A percentile compares a stretch with the other conserved stretches of the same genome.
Conservation (phyloP, 2,113 vertebrate species). For the Zingel zingel region DNA sequence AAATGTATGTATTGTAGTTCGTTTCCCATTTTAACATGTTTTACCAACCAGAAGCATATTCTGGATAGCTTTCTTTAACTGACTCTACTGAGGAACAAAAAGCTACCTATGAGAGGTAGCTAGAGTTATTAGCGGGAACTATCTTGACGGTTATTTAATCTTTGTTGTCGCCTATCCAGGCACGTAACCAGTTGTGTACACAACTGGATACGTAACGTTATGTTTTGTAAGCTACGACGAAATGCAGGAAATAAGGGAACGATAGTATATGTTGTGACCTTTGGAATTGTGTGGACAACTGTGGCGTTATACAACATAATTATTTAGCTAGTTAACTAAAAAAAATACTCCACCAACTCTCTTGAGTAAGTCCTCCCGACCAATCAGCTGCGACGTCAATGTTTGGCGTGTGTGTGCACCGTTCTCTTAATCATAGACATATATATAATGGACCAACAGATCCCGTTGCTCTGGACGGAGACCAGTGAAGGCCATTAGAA, state of each 20-base stretch:
- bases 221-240: constrained; percentile 5
- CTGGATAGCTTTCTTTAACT: no score
- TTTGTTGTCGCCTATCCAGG: constrained; percentile 1
- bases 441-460: no score
- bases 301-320: neutral
- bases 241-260: constrained; percentile 14
- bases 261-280: neutral
- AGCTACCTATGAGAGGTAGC: no score
- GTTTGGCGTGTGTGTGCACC: neutral
- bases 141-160: constrained; percentile 36
- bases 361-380: neutral
- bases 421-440: no score
- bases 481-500: no score
- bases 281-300: neutral
- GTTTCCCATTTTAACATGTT: no score
- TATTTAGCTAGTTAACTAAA: neutral
- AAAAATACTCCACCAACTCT: neutral
- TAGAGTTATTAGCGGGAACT: neutral
- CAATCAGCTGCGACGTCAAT: constrained; percentile 26
- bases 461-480: no score
- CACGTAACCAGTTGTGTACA: constrained; percentile 17
- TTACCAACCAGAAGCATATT: no score
- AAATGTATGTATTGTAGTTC: no score
- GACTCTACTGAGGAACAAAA: neutral
- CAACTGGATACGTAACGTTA: no score